Base-by-base conservation (phyloP, 92 coral and sea anemone genomes). In the Galaxea fascicularis region DNA sequence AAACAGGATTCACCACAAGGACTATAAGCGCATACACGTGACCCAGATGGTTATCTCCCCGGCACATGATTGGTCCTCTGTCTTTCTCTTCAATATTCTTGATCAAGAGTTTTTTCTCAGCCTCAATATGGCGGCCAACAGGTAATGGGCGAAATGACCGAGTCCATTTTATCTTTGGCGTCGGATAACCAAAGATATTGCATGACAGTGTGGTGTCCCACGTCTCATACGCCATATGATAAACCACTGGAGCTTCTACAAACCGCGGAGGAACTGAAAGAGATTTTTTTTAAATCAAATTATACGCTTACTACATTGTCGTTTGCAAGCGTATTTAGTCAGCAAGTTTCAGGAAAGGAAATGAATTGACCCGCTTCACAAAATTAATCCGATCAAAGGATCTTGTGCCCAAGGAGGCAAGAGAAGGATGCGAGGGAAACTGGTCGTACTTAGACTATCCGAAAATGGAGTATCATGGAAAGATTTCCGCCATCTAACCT, bases 171-270 rank as follows among this genome's bases (percentile, higher is more conserved):
- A 93, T 79, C 13, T 59, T 80, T 31, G 94, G 93, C 18, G 91
- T 41, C 0, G 97, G 97, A 71, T 16, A 93, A 3, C 94, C 94
- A 57, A 93, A 93, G 59, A 93, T 93, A 1, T 93, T 78, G 59
- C 97, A 93, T 0, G 92, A 83, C n/a, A 93, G 41, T 29, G 94
- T 93, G 10, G 97, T 93, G 26, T 93, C 93, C 97, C 97, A 93
- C 15, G 83, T 77, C 54, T 82, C 87, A 80, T 91, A 91, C 1
- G 94, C 97, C 44, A 79, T 77, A 70, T 85, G 89, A 65, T 88
- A 93, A 5, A 72, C 69, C 41, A 78, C 81, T 0, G 97, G 97
- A 4, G 31, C 45, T 44, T 80, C 29, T 22, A 88, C 91, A 73
- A 93, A 88, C 62, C 94, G 71, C 5, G 97, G 97, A 20, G 78